Evolutionary conservation across 2,113 vertebrate genomes (phyloP).

Genomic region (Chaetops frenatus): DNA sequence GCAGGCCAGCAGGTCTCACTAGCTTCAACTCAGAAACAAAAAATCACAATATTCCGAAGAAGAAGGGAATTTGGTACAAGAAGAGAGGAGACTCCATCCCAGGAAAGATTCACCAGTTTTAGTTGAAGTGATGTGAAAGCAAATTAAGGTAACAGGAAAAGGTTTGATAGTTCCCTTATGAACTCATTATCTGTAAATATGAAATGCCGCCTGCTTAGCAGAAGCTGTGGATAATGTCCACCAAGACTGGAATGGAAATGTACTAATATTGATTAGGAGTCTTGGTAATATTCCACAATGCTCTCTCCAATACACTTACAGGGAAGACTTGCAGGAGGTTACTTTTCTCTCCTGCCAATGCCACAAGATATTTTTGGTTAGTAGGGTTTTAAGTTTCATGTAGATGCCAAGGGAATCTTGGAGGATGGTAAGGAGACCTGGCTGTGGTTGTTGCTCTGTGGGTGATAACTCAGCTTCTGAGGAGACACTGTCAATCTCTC

Average conservation of each 20-base stretch:
- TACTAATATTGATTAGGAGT: not conserved
- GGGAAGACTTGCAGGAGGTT: not conserved
- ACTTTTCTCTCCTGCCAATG: not conserved
- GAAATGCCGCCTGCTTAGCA: not conserved
- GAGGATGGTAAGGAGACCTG: not conserved
- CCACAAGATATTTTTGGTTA: not conserved
- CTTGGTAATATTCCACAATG: not conserved
- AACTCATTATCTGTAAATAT: not conserved
- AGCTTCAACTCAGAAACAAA: not conserved
- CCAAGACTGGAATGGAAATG: not conserved
- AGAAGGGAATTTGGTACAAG: not conserved
- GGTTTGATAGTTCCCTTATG: not conserved
- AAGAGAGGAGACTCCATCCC: not conserved
- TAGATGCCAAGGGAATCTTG: not conserved
- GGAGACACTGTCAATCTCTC: not conserved
- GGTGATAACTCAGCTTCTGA: not conserved
- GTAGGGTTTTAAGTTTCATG: not conserved
- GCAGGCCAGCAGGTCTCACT: not conserved
- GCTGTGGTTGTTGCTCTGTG: not conserved
- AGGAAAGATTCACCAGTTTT: not conserved
- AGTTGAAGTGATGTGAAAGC: not conserved
- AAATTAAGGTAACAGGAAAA: not conserved
- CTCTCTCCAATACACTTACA: not conserved
- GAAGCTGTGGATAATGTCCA: not conserved
- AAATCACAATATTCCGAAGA: not conserved